Conservation (phyloP, 2,797 vertebrate species). For the Ambastaia sidthimunki region DNA sequence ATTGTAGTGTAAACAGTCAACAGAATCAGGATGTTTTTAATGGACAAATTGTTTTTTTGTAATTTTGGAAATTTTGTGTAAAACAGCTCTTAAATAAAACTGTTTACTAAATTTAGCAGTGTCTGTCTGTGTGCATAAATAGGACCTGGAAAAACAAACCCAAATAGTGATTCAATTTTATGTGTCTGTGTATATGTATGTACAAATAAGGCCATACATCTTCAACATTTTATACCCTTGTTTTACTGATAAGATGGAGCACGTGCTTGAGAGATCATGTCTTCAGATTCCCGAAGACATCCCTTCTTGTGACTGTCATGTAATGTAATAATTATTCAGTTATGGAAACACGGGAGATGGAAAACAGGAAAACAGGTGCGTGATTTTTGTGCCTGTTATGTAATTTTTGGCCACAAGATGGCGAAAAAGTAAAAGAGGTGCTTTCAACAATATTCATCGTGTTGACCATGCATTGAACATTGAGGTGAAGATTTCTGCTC, state of each 20-base stretch:
- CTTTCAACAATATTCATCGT: not conserved
- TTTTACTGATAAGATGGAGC: not conserved
- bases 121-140: not conserved
- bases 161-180: not conserved
- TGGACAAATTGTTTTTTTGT: not conserved
- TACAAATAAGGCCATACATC: not conserved
- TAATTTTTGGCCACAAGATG: slow-evolving; percentile 32
- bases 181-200: not conserved
- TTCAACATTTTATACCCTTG: not conserved
- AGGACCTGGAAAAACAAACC: not conserved
- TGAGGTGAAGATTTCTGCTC: not conserved
- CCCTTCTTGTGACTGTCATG: not conserved
- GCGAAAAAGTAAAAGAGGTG: slow-evolving; percentile 17
- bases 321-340: not conserved
- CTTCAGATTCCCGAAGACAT: not conserved
- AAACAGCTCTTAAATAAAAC: slow-evolving; percentile 28
- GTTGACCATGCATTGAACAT: not conserved
- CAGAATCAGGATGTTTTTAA: slow-evolving; percentile 11
- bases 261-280: not conserved
- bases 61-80: slow-evolving; percentile 2
- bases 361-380: not conserved
- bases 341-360: not conserved
- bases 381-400: not conserved
- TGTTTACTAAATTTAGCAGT: not conserved
- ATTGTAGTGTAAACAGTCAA: not conserved